Base-by-base conservation (phyloP, 2,888 invertebrate species). In the Ochlodes sylvanus region DNA sequence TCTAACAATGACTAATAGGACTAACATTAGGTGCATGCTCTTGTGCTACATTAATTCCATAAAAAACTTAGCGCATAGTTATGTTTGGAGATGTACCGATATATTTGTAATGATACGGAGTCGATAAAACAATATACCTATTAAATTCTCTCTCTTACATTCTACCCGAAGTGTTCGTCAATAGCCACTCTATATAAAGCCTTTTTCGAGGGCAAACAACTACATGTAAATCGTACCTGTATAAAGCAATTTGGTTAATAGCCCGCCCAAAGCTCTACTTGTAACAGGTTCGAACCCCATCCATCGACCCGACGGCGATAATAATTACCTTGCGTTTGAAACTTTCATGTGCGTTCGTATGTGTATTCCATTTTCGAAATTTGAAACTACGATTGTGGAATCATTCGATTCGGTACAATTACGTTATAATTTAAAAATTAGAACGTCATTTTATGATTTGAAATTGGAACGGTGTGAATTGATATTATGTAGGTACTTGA, bases 171-270 rank as follows among this genome's bases (percentile, higher is more conserved):
- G 5, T 15, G 17, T 47, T 17, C 15, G 17, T 21, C 54, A 32
- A n/a, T 55, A 27, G 3, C 42, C 54, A 50, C 42, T 63, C 41
- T 15, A 55, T 63, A 14, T 34, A 64, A 64, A 57, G 34, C 50
- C 57, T 57, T 21, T 57, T 52, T 14, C 38, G 32, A 47, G 47
- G 47, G 64, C 47, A 50, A 64, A 64, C 56, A 66, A 12, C 32
- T 38, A 44, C 55, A 34, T 44, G 47, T 67, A 67, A 67, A 50
- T 66, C 56, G 52, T 12, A 58, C 21, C 56, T 72, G 75, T 75
- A 87, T 89, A 86, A 85, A 91, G 88, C 90, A 90, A 92, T 92
- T 88, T 92, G 86, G 87, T 82, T 91, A 91, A 92, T 91, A 88
- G 89, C 74, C 74, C 76, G 70, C 77, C 84, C 84, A 86, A 84